These are phyloP conservation scores for Origma solitaria DNA, from an alignment of 2,113 vertebrate genomes.

Conservation along the genomic window DNA sequence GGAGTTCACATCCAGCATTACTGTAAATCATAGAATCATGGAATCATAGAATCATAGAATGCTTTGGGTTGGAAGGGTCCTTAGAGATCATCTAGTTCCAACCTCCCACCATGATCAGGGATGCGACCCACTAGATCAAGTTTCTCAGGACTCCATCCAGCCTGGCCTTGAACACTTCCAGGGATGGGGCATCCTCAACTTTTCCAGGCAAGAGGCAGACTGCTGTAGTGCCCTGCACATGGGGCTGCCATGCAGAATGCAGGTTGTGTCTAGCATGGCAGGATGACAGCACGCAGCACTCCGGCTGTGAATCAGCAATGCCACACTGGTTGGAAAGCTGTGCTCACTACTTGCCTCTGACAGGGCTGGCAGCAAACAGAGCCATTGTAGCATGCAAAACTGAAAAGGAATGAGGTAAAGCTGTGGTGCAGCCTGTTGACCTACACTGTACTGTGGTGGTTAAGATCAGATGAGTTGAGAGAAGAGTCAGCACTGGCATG, in stretches of 20 bases:
- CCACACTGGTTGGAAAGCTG: neutral
- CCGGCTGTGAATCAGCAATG: neutral
- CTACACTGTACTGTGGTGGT: neutral
- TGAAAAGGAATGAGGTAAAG: neutral
- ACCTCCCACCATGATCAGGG: neutral
- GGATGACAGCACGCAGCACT: accelerated
- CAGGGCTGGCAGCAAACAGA: neutral
- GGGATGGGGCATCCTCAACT: neutral
- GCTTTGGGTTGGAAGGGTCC: neutral
- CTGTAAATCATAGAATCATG: neutral
- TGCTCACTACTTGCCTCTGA: neutral
- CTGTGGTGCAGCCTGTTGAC: neutral
- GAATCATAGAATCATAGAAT: neutral
- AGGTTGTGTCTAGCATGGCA: neutral
- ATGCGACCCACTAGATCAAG: neutral
- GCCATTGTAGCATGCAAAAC: neutral
- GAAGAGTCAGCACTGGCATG: neutral
- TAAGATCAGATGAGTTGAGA: neutral
- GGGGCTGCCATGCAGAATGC: neutral
- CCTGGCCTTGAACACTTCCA: neutral
- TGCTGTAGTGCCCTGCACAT: accelerated
- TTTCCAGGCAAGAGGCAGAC: neutral
- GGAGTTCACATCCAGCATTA: neutral
- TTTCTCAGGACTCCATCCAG: neutral
- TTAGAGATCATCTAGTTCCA: neutral